A percentile compares a stretch with the other conserved stretches of the same genome.
Evolutionary conservation across 2,797 vertebrate species (phyloP).

Genomic region (Lacerta agilis): DNA sequence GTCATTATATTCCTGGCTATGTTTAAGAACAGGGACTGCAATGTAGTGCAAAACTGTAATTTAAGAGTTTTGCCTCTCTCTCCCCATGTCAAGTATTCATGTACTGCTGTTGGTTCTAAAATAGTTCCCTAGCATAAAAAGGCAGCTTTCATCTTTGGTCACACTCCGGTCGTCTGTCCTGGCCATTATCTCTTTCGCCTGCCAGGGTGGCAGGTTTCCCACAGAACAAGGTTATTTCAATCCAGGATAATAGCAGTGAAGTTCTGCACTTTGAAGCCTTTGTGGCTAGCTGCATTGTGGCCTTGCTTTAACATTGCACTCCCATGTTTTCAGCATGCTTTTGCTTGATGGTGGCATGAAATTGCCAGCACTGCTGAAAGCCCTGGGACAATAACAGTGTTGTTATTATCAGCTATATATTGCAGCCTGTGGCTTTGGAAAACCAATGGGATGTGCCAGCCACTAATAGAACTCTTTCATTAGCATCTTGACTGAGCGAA

Average conservation of each 20-base stretch:
- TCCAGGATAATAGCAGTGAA: conserved; percentile 13
- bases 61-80: neutral
- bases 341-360: neutral
- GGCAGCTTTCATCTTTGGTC: conserved; percentile 13
- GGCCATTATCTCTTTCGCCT: neutral
- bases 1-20: conserved; percentile 10
- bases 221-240: conserved; percentile 21
- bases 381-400: neutral
- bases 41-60: conserved; percentile 25
- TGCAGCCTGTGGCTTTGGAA: neutral
- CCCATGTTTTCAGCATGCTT: conserved; percentile 3
- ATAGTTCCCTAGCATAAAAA: neutral
- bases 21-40: neutral
- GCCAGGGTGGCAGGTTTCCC: neutral
- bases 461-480: neutral
- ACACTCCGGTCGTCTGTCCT: neutral
- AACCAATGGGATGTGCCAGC: neutral
- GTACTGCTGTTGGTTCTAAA: conserved; percentile 16
- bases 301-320: neutral
- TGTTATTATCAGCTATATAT: conserved; percentile 18
- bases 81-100: neutral
- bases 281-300: neutral
- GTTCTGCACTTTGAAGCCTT: conserved; percentile 17
- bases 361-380: neutral
- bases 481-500: fast-evolving